A percentile compares a stretch with the other conserved stretches of the same genome.
These are phyloP conservation scores for Panzeria rudis DNA, from an alignment of 2,888 invertebrate species.

Conservation along the genomic window DNA sequence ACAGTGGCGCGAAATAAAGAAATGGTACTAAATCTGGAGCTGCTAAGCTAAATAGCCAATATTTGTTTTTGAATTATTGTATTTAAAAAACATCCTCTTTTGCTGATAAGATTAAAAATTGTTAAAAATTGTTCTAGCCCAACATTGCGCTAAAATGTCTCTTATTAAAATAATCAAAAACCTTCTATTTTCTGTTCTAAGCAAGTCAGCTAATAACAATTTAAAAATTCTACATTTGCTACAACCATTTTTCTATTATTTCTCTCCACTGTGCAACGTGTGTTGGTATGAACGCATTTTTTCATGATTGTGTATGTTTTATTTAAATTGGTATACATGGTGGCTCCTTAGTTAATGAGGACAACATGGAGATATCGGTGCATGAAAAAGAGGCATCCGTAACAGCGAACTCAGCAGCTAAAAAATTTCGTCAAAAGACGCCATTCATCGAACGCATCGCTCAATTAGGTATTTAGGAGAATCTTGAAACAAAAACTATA, in stretches of 20 bases:
- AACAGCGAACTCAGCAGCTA: slow-evolving; percentile 74
- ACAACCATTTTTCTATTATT: background rate
- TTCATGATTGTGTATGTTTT: slow-evolving; percentile 35
- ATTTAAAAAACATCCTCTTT: too few relatives aligned
- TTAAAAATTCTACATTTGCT: background rate
- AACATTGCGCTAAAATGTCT: too few relatives aligned
- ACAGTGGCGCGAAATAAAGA: background rate
- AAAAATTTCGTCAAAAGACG: slow-evolving; percentile 82
- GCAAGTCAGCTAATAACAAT: background rate
- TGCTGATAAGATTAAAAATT: too few relatives aligned
- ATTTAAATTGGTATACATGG: slow-evolving; percentile 40
- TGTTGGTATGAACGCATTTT: slow-evolving; percentile 34
- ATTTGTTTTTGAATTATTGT: too few relatives aligned
- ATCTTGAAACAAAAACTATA: slow-evolving; percentile 15
- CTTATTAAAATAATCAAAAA: too few relatives aligned
- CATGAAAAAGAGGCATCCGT: slow-evolving; percentile 35
- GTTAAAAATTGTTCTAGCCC: too few relatives aligned
- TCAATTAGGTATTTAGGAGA: slow-evolving; percentile 80
- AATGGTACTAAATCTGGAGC: background rate
- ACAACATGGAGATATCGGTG: slow-evolving; percentile 74
- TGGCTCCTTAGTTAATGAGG: slow-evolving; percentile 57
- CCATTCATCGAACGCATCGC: slow-evolving; percentile 82
- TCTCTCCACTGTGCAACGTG: background rate
- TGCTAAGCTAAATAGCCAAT: too few relatives aligned
- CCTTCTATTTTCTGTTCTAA: too few relatives aligned